Evolutionary conservation across 2,113 vertebrate genomes (phyloP).

Genomic region (Pteruthius melanotis): DNA sequence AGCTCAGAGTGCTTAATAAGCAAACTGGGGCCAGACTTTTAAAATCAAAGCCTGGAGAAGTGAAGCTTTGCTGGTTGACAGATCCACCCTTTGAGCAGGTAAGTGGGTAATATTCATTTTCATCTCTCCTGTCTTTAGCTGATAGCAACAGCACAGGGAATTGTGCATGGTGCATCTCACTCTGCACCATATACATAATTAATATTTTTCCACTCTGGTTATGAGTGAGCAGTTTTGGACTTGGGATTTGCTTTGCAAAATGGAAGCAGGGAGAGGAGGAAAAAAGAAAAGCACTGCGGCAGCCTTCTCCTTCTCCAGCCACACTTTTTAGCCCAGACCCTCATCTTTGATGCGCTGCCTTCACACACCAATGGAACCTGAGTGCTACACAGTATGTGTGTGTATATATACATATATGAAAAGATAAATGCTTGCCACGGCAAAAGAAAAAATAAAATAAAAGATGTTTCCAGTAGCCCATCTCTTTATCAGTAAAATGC

Average conservation of each 20-base stretch:
- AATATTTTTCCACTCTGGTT: not conserved
- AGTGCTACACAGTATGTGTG: not conserved
- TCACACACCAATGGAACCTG: not conserved
- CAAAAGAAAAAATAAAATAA: not conserved
- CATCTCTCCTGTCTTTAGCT: not conserved
- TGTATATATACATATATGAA: not conserved
- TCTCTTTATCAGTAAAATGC: not conserved
- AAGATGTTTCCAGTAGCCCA: not conserved
- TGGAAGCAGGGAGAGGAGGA: not conserved
- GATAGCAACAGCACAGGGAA: not conserved
- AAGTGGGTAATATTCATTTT: slow-evolving; percentile 1
- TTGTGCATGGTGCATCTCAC: not conserved
- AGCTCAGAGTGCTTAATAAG: slow-evolving; percentile 23
- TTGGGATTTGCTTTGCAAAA: not conserved
- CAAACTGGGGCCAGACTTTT: slow-evolving; percentile 15
- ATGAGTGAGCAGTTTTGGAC: not conserved
- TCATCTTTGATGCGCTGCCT: not conserved
- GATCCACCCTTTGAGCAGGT: not conserved
- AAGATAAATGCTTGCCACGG: not conserved
- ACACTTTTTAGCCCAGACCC: not conserved
- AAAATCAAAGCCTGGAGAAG: slow-evolving; percentile 30
- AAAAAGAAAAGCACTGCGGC: not conserved
- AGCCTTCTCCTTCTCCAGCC: not conserved
- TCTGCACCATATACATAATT: slow-evolving; percentile 39
- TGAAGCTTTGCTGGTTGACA: slow-evolving; percentile 26